Conservation (phyloP, 2,113 vertebrate genomes). For the Microtus pennsylvanicus region DNA sequence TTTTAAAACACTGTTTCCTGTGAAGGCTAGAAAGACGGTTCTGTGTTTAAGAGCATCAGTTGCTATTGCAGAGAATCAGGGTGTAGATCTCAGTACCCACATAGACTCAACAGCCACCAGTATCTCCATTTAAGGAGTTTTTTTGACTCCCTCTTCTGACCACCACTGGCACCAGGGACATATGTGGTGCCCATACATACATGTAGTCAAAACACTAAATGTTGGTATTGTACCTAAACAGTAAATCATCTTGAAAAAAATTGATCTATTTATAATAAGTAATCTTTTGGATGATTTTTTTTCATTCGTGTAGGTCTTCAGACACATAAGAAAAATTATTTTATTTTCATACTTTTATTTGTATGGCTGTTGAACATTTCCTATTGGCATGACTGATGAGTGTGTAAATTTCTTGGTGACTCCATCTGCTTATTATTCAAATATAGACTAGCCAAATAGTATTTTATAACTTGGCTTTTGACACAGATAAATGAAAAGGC, state of each 20-base stretch:
- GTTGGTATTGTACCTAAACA: not conserved
- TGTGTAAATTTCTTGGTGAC: not conserved
- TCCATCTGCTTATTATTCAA: not conserved
- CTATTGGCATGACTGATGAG: not conserved
- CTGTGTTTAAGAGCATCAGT: not conserved
- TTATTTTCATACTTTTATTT: not conserved
- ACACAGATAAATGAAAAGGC: not conserved
- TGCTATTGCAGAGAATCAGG: not conserved
- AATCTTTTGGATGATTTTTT: not conserved
- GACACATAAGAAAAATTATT: not conserved
- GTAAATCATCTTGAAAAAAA: not conserved
- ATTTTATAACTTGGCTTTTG: conserved; percentile 17
- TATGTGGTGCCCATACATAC: not conserved
- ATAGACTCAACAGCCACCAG: not conserved
- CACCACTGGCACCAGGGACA: not conserved
- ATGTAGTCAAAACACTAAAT: not conserved
- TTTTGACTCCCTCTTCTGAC: not conserved
- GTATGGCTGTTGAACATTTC: not conserved
- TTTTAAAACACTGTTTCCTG: not conserved
- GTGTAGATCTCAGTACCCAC: not conserved
- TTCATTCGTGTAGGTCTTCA: not conserved
- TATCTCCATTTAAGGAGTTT: not conserved
- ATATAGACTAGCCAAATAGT: not conserved
- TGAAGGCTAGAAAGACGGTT: not conserved
- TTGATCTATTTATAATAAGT: not conserved